Conservation (phyloP, 2,888 invertebrate species). For the Euclidia mi region DNA sequence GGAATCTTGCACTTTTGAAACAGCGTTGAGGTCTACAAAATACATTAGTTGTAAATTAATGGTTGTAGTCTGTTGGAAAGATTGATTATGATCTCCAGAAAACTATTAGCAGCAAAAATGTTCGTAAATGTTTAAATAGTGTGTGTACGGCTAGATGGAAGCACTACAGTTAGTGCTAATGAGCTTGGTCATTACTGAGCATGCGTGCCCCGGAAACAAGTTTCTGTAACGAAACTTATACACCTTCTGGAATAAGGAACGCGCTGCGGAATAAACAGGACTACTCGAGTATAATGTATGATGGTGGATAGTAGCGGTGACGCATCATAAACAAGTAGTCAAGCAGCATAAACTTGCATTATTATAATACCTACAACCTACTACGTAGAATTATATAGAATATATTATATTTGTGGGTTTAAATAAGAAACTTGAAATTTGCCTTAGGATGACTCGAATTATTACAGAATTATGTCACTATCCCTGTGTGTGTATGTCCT, state of each 20-base stretch:
- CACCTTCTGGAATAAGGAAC: slow-evolving; percentile 27
- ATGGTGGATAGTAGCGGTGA: background rate
- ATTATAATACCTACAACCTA: no score
- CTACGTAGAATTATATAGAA: no score
- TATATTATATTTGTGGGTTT: no score
- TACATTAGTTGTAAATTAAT: no score
- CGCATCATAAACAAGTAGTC: slow-evolving; percentile 6
- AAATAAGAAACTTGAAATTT: no score
- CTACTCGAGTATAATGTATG: slow-evolving; percentile 5
- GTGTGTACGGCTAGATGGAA: slow-evolving; percentile 50
- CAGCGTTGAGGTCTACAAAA: no score
- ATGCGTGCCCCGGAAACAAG: slow-evolving; percentile 65
- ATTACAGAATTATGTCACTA: no score
- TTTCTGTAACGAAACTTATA: slow-evolving; percentile 52
- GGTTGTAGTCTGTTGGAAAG: background rate
- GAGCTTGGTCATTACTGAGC: slow-evolving; percentile 70
- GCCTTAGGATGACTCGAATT: no score
- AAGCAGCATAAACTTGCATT: no score
- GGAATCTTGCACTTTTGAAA: no score
- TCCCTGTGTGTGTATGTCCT: no score
- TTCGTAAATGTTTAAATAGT: slow-evolving; percentile 32
- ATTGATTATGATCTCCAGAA: slow-evolving; percentile 20
- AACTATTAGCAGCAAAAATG: slow-evolving; percentile 34
- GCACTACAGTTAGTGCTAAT: slow-evolving; percentile 67
- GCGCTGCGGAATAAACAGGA: slow-evolving; percentile 37